Percentiles rank a stretch among this genome's conserved stretches.
Conservation (phyloP, 92 coral and sea anemone species). For the Porites rus region DNA sequence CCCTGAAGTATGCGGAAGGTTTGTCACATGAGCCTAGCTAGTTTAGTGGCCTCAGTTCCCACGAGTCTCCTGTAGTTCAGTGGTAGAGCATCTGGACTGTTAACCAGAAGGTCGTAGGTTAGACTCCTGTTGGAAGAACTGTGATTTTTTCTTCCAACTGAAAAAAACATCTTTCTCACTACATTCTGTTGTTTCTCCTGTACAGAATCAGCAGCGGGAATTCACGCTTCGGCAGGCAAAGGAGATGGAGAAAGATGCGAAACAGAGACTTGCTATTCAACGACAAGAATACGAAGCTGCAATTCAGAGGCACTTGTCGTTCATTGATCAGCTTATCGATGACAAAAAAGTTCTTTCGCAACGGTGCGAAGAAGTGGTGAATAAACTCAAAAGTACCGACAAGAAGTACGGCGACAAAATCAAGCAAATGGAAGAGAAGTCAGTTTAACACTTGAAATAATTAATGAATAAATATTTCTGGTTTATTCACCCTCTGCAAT, state of each 20-base stretch:
- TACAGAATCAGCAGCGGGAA: conserved; percentile 96
- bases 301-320: conserved; percentile 95
- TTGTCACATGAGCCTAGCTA: too few species aligned
- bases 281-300: conserved; percentile 97
- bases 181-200: background rate
- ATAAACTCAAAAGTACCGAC: conserved; percentile 91
- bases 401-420: conserved; percentile 95
- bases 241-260: conserved; percentile 96
- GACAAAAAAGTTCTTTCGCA: conserved; percentile 96
- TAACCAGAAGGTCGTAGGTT: too few species aligned
- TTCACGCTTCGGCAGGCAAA: conserved; percentile 94
- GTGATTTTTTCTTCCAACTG: background rate
- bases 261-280: conserved; percentile 87
- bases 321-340: conserved; percentile 97
- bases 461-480: background rate
- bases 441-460: background rate
- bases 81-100: too few species aligned
- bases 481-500: too few species aligned
- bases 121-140: too few species aligned
- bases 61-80: too few species aligned
- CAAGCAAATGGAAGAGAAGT: conserved; percentile 89
- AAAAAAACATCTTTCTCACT: too few species aligned
- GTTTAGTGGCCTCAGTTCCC: too few species aligned
- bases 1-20: too few species aligned
- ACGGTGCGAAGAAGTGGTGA: conserved; percentile 94